Evolutionary conservation across 2,797 vertebrate species (phyloP), one percentile per base, ranked within the genome.

Genomic region (Helostoma temminkii): DNA sequence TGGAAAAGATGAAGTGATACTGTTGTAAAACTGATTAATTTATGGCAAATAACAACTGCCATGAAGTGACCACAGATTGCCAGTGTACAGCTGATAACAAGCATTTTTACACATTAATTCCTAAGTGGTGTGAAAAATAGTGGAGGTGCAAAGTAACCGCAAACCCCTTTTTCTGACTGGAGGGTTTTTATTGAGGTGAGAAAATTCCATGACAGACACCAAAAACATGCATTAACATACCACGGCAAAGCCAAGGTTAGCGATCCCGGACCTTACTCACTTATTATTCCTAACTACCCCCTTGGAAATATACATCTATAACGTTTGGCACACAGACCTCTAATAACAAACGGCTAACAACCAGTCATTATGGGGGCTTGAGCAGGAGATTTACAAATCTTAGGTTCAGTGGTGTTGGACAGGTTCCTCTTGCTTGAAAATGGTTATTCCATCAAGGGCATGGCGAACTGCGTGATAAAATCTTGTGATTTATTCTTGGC

Each of bases 171-270:
- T 71, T 69, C 46, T 48, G 54, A 87, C 76, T 56, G 60, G 46
- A 80, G 64, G 62, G 47, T 85, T 90, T 93, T 93, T 92, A 93
- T 91, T 83, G 90, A 92, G 84, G 91, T 93, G 93, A 93, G 92
- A 93, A 93, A 93, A 94, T 93, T 93, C 90, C 88, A 76, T 70
- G 78, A 64, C 76, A 80, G 82, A 81, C 73, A 82, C 81, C 88
- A 90, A 93, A 93, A 94, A 93, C 93, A 93, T 91, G 86, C 88
- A 94, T 94, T 94, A 94, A 95, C 94, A 95, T 95, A 93, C 92
- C 94, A 88, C 53, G 57, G 89, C 89, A 91, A 92, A 93, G 88
- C 89, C 92, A 92, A 92, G 90, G 91, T 91, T 92, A 91, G 91
- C 73, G 73, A 83, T 87, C 91, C 86, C 68, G 78, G 89, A 88